Percentiles rank a stretch among this genome's conserved stretches.
phyloP scores from a whole-genome alignment of 1,140 invertebrate species.

The Leptoteleia sp. region DNA sequence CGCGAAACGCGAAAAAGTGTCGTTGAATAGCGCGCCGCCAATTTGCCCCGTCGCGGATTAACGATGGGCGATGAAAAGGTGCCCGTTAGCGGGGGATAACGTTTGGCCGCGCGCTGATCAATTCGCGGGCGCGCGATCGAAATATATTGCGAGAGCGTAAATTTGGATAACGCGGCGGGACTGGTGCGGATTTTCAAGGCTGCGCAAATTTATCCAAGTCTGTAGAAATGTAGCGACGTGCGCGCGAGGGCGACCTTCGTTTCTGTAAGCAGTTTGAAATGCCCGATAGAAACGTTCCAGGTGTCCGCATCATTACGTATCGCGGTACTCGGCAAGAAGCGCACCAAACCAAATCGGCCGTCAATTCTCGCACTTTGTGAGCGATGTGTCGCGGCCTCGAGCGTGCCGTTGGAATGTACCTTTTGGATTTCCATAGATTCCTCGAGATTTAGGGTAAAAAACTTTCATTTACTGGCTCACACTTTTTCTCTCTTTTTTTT shows the following conservation, averaged over 20 bases:
- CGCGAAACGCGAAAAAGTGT: too few relatives aligned
- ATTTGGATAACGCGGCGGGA: conserved; percentile 27
- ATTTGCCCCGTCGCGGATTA: too few relatives aligned
- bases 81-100: too few relatives aligned
- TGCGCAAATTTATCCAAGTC: conserved; percentile 51
- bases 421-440: conserved; percentile 12
- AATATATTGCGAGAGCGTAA: conserved; percentile 15
- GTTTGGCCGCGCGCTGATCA: too few relatives aligned
- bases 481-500: too few relatives aligned
- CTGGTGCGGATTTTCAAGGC: conserved; percentile 34
- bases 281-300: conserved; percentile 50
- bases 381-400: conserved; percentile 1
- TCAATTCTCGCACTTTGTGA: conserved; percentile 22
- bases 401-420: conserved; percentile 8
- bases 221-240: conserved; percentile 43
- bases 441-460: too few relatives aligned
- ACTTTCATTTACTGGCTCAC: too few relatives aligned
- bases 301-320: conserved; percentile 40
- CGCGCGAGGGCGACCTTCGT: conserved; percentile 45
- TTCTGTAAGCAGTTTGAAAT: conserved; percentile 55
- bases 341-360: conserved; percentile 25
- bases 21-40: too few relatives aligned
- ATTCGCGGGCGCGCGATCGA: background rate
- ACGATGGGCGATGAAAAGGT: too few relatives aligned
- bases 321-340: conserved; percentile 19